Evolutionary conservation across 2,797 vertebrate species (phyloP).

Genomic region (Microctenopoma stevenorrisi): DNA sequence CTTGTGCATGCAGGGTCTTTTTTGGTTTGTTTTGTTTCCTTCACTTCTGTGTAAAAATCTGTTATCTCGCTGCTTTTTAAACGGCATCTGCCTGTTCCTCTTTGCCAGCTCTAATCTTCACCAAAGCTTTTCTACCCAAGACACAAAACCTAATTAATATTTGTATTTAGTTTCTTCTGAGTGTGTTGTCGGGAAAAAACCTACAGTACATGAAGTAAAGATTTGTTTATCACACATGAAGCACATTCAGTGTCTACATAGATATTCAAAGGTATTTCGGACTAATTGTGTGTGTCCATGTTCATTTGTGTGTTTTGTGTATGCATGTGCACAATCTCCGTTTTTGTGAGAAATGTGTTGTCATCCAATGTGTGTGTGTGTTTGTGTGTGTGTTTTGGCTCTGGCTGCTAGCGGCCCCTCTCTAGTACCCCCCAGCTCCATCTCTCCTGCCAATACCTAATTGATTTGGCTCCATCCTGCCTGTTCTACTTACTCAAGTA

Average conservation of each 20-base stretch:
- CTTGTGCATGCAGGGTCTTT: background rate
- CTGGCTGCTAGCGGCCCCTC: constrained; percentile 31
- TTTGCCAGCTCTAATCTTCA: constrained; percentile 19
- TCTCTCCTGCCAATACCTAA: constrained; percentile 79
- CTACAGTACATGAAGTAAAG: too few species aligned
- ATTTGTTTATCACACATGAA: background rate
- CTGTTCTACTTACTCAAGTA: constrained; percentile 77
- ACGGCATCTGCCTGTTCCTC: constrained; percentile 22
- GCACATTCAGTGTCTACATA: background rate
- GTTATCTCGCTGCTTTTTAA: constrained; percentile 3
- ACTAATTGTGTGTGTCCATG: background rate
- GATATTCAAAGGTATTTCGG: background rate
- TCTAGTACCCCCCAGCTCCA: constrained; percentile 45
- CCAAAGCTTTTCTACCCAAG: background rate
- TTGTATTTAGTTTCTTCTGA: background rate
- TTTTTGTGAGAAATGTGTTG: constrained; percentile 23
- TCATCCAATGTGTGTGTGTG: constrained; percentile 6
- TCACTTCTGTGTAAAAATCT: constrained; percentile 16
- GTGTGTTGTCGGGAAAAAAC: background rate
- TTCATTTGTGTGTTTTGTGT: background rate
- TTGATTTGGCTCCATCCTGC: constrained; percentile 79
- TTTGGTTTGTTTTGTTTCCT: background rate
- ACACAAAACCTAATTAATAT: background rate
- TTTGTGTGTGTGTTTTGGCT: constrained; percentile 56
- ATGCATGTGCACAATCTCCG: background rate